Evolutionary conservation across 2,888 invertebrate genomes (phyloP).

Genomic region (Meghimatium bilineatum): DNA sequence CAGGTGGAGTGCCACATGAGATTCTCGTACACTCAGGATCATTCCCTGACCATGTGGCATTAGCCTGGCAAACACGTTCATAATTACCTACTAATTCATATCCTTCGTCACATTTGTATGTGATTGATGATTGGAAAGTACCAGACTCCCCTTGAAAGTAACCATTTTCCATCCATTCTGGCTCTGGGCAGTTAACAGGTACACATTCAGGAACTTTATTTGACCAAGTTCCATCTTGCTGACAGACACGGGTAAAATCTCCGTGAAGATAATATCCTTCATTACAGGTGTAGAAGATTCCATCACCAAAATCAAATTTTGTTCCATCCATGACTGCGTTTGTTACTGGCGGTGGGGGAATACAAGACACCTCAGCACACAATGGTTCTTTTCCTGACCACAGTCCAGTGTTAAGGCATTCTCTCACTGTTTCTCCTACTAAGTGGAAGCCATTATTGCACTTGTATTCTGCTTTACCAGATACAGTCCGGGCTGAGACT

Average conservation of each 20-base stretch:
- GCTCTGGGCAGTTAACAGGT: conserved; percentile 59
- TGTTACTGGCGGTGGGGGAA: conserved; percentile 53
- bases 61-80: conserved; percentile 82
- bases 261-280: conserved; percentile 89
- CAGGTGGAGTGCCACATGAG: conserved; percentile 60
- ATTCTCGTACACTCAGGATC: conserved; percentile 65
- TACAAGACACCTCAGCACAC: conserved; percentile 65
- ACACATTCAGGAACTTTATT: conserved; percentile 64
- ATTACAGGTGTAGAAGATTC: conserved; percentile 61
- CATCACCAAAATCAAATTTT: conserved; percentile 48
- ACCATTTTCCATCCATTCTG: conserved; percentile 72
- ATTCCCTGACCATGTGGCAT: conserved; percentile 69
- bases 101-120: conserved; percentile 59
- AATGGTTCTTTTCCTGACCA: conserved; percentile 68
- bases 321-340: conserved; percentile 55
- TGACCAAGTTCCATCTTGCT: conserved; percentile 70
- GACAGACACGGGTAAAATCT: conserved; percentile 84
- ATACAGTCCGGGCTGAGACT: conserved; percentile 52
- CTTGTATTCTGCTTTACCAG: conserved; percentile 80
- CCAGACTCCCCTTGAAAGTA: conserved; percentile 66
- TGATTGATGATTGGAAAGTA: conserved; percentile 58
- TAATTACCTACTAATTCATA: conserved; percentile 91
- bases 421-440: conserved; percentile 89
- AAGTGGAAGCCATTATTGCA: conserved; percentile 93
- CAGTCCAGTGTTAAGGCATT: conserved; percentile 76